A percentile compares a stretch with the other conserved stretches of the same genome.
phyloP scores from a whole-genome alignment of 2,113 vertebrate genomes.

The Arothron firmamentum region DNA sequence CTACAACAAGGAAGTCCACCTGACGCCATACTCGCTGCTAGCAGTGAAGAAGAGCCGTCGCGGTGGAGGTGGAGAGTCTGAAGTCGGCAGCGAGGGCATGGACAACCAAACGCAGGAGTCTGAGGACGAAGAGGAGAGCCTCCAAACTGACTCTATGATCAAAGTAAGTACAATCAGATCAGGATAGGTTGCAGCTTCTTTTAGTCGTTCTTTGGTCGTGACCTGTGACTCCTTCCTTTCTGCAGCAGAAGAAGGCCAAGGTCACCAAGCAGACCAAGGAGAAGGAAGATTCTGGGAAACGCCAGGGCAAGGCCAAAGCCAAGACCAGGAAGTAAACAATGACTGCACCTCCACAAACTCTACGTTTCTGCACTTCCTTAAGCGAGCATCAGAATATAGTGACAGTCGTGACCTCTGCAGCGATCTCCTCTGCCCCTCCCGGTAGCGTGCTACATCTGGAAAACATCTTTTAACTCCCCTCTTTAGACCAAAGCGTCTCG shows the following conservation, averaged over 20 bases:
- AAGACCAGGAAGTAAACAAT: slow-evolving; percentile 73
- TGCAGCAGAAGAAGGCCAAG: slow-evolving; percentile 85
- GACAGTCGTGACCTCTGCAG: slow-evolving; percentile 10
- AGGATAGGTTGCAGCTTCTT: neutral
- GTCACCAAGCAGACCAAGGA: slow-evolving; percentile 77
- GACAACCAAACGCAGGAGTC: slow-evolving; percentile 62
- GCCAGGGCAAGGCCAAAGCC: slow-evolving; percentile 74
- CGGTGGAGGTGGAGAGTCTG: slow-evolving; percentile 62
- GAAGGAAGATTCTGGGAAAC: slow-evolving; percentile 77
- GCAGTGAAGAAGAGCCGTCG: slow-evolving; percentile 76
- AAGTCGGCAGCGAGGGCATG: slow-evolving; percentile 61
- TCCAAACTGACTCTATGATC: slow-evolving; percentile 89
- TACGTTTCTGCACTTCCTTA: slow-evolving; percentile 21
- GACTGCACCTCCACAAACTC: neutral
- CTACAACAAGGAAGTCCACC: slow-evolving; percentile 89
- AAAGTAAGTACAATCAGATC: slow-evolving; percentile 76
- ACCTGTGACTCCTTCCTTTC: neutral
- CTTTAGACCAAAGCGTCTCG: neutral
- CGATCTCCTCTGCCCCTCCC: slow-evolving; percentile 7
- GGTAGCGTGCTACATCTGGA: slow-evolving; percentile 1
- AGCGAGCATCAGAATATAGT: neutral
- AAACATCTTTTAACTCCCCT: slow-evolving; percentile 10
- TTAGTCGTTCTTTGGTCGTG: neutral
- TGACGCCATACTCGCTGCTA: slow-evolving; percentile 87
- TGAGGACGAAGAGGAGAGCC: slow-evolving; percentile 66